Evolutionary conservation across 2,113 vertebrate species (phyloP), one percentile per base, ranked within the genome.

Genomic region (Zonotrichia leucophrys): DNA sequence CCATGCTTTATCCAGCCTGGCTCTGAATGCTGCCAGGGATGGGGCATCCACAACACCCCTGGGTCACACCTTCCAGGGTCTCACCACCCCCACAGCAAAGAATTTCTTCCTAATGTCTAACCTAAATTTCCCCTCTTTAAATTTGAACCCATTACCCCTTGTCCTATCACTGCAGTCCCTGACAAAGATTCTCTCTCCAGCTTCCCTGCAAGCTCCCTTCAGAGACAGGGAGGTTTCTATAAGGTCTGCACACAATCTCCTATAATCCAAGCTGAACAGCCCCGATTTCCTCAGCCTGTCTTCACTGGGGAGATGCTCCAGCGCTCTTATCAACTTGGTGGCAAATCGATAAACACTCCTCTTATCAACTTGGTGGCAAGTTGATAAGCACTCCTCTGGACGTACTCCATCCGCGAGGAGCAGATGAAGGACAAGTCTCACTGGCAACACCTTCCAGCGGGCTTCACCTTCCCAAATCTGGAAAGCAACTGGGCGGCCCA

Each of bases 401-500:
- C 14, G 7, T 2, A 47, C 53, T 15, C 11, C 53, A 25, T 2
- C 8, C 3, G 12, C 2, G 5, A 59, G 13, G 3, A 56, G 28
- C 12, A 44, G 27, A 9, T 0, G 25, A 22, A 33, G 30, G 20
- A 30, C 25, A 17, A 31, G 1, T 7, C 31, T 24, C 35, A 12
- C 16, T 0, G 25, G 15, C 5, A 62, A 21, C 4, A 24, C 1
- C 13, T 42, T 6, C 10, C 5, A 3, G 13, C 0, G 17, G 8
- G 35, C 55, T 64, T 55, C 49, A 46, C 2, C 4, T 4, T 7
- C 21, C 55, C 10, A 2, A 13, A 22, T 2, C 10, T 7, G 7
- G 6, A 8, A 7, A 25, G 7, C 11, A 33, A 1, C 19, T 0
- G 19, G 9, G 3, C 0, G 11, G 13, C 25, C 30, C 50, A 22